Evolutionary conservation across 2,888 invertebrate species (phyloP).

Genomic region (Platypus cylindrus): DNA sequence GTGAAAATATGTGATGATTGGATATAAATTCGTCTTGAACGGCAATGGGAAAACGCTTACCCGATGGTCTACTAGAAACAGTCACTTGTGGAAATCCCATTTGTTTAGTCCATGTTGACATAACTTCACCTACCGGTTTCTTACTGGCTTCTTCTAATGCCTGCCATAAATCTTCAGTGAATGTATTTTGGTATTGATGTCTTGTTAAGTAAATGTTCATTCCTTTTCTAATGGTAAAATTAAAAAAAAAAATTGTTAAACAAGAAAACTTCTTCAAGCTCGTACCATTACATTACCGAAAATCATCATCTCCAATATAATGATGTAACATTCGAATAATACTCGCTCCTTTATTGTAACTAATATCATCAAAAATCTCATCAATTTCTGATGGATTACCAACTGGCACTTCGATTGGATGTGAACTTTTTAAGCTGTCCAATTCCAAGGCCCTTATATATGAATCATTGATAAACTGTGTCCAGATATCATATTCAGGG

Average conservation of each 20-base stretch:
- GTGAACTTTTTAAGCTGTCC: slow-evolving; percentile 69
- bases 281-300: too few species aligned
- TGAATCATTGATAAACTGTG: slow-evolving; percentile 85
- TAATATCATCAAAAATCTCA: slow-evolving; percentile 96
- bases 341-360: slow-evolving; percentile 91
- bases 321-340: slow-evolving; percentile 89
- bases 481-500: slow-evolving; percentile 95
- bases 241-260: neutral
- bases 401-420: slow-evolving; percentile 93
- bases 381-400: slow-evolving; percentile 91
- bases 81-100: slow-evolving; percentile 91
- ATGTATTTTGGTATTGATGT: slow-evolving; percentile 82
- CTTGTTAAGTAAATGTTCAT: slow-evolving; percentile 81
- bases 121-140: slow-evolving; percentile 80
- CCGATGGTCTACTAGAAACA: slow-evolving; percentile 31
- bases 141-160: slow-evolving; percentile 78
- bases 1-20: too few species aligned
- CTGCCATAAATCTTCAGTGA: slow-evolving; percentile 88
- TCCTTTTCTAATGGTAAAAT: slow-evolving; percentile 55
- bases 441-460: slow-evolving; percentile 42
- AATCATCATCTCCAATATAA: slow-evolving; percentile 87
- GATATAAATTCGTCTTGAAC: too few species aligned
- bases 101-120: slow-evolving; percentile 95
- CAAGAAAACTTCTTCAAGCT: too few species aligned
- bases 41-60: slow-evolving; percentile 12